Base-by-base conservation (phyloP, 2,113 vertebrate species). In the Diglossa brunneiventris region DNA sequence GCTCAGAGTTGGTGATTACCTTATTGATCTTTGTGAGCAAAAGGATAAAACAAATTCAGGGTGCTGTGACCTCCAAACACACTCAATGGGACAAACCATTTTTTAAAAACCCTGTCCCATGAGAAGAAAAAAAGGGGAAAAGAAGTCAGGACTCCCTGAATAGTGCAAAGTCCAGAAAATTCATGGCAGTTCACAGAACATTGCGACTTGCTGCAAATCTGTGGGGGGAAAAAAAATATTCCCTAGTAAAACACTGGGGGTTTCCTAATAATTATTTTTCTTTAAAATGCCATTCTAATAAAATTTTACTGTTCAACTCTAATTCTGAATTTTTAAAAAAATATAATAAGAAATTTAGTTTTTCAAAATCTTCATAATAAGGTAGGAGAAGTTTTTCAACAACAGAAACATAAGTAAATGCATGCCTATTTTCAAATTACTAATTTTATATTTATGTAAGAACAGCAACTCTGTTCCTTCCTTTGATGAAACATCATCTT, bases 61-160 rank as follows among this genome's bases (percentile, higher is more conserved):
- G 13, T 56, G 17, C 13, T 39, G 33, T 50, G 58, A 59, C 44
- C 28, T 46, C 35, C 58, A 46, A 18, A 35, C 6, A 58, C 13
- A 16, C 50, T 63, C 2, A 1, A 1, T 14, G 53, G 20, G 15
- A 77, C 30, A 35, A 17, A 20, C 2, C 0, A 0, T 47, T 73
- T 76, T 15, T 53, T 66, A 33, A 10, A 62, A 47, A 42, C 3
- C 37, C 37, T 37, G 37, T 37, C 37, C 47, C 10, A 21, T 27
- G 28, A 66, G 11, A 75, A 10, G 5, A 39, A 75, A 41, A 14
- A 35, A 55, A 73, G 46, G 7, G 7, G 8, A 42, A 76, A 76
- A 76, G 4, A 46, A 59, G 7, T 13, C 47, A 46, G 33, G 30
- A 53, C 6, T 74, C n/a, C 15, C 26, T 0, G 0, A 58, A 44